phyloP scores from a whole-genome alignment of 2,113 vertebrate species.

The Oryzias celebensis region DNA sequence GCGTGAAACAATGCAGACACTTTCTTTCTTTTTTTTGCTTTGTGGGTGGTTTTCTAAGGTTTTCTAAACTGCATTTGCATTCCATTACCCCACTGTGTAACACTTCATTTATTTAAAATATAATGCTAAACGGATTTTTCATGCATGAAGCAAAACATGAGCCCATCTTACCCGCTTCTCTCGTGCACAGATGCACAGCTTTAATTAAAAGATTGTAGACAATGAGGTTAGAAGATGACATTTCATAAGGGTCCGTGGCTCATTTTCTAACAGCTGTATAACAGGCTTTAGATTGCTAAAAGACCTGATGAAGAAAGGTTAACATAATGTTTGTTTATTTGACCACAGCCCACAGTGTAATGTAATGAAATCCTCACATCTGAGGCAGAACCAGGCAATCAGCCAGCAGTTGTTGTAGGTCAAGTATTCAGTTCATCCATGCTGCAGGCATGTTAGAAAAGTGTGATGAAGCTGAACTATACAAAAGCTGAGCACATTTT shows the following conservation, averaged over 20 bases:
- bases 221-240: conserved; percentile 44
- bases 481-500: not conserved
- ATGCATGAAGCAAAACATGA: not conserved
- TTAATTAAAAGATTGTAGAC: conserved; percentile 33
- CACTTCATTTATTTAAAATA: conserved; percentile 1
- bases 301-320: conserved; percentile 14
- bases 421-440: conserved; percentile 16
- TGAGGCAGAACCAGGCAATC: conserved; percentile 3
- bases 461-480: not conserved
- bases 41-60: not conserved
- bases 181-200: conserved; percentile 8
- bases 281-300: not conserved
- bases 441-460: conserved; percentile 5
- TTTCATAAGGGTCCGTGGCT: conserved; percentile 32
- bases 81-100: conserved; percentile 1
- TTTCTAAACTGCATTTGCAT: conserved; percentile 4
- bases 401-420: conserved; percentile 25
- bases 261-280: conserved; percentile 11
- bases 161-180: not conserved
- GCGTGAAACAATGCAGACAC: conserved; percentile 10
- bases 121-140: not conserved
- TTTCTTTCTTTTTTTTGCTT: not conserved
- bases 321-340: conserved; percentile 10
- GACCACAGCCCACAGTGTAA: not conserved
- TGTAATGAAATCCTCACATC: conserved; percentile 15